Evolutionary conservation across 2,113 vertebrate species (phyloP), one percentile per base, ranked within the genome.

Genomic region (Melierax canorus): DNA sequence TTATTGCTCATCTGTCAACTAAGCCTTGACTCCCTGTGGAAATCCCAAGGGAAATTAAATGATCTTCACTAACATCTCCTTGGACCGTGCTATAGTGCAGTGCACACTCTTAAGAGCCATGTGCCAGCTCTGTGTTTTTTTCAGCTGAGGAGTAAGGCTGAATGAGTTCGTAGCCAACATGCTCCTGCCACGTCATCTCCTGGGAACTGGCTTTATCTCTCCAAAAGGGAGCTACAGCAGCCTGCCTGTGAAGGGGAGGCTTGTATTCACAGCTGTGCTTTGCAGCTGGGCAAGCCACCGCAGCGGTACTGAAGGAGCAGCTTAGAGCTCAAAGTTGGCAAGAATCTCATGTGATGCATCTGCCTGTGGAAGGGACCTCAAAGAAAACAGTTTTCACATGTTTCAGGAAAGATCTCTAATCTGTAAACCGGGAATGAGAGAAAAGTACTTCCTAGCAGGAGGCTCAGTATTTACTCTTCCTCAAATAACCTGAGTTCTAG

Each of bases 91-190:
- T n/a, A 2, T 21, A 73, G 39, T 3, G 2, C 27, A 38, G 36
- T 11, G 21, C 14, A 6, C 7, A 0, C n/a, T 78, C 10, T 1
- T 6, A 46, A 39, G 43, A 62, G 20, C 56, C 7, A 4, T 3
- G 15, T 39, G 29, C 32, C 34, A 48, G 15, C 55, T 39, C 41
- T 46, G 10, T 46, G 41, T 4, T 16, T 14, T 43, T 83, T n/a
- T 29, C 45, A 41, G 21, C 24, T 62, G 59, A 63, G 53, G 38
- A 17, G 21, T 73, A 29, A 76, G 71, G 26, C 21, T 50, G 41
- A 43, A 20, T 16, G 14, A 68, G 36, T 43, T 2, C 3, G 39
- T 38, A 58, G 39, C 62, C 68, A 76, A 9, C 17, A 11, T 8
- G 21, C 4, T 69, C 17, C 45, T 80, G 45, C 53, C 17, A 30